Conservation (phyloP, 2,797 vertebrate genomes). For the Dendrocincla tyrannina region DNA sequence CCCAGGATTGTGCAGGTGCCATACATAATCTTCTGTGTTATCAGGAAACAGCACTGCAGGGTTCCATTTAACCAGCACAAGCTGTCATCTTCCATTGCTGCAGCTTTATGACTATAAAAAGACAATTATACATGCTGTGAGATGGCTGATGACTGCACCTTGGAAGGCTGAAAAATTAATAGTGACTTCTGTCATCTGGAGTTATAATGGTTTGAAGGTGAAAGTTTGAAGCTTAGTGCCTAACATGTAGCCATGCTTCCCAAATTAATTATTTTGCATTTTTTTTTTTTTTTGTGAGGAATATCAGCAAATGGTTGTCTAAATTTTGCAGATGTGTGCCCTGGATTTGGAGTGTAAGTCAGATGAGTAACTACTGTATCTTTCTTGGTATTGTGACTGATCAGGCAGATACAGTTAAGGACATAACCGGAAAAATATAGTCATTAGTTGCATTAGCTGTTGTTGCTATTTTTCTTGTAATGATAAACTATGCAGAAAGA, state of each 20-base stretch:
- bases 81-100: not conserved
- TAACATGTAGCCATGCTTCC: not conserved
- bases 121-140: not conserved
- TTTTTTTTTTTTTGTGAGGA: not conserved
- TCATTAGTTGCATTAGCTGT: not conserved
- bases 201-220: not conserved
- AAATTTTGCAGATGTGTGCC: not conserved
- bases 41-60: not conserved
- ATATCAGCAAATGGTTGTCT: not conserved
- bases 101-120: slow-evolving; percentile 5
- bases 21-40: not conserved
- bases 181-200: not conserved
- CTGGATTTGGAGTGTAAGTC: not conserved
- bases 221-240: not conserved
- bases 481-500: not conserved
- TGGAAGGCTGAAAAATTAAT: not conserved
- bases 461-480: not conserved
- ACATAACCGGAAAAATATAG: not conserved
- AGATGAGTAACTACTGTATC: not conserved
- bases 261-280: not conserved
- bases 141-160: not conserved
- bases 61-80: slow-evolving; percentile 10
- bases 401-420: not conserved
- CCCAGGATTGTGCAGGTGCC: not conserved
- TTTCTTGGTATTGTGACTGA: not conserved